Evolutionary conservation across 2,113 vertebrate genomes (phyloP), one percentile per base, ranked within the genome.

Genomic region (Phaethon lepturus): DNA sequence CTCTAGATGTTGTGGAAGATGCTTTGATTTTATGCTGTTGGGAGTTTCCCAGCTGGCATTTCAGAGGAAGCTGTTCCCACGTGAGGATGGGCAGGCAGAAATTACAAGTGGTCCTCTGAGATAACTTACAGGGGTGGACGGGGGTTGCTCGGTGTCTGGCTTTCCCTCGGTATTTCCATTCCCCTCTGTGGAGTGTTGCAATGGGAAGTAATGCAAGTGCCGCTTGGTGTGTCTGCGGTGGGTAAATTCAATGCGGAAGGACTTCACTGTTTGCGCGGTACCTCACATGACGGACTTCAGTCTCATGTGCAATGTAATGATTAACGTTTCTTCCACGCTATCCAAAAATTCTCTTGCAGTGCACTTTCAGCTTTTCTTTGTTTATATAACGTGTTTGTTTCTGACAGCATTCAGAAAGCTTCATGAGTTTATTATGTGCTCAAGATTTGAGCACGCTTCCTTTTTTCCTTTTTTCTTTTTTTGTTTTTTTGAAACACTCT

Each of bases 401-500:
- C 87, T 97, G 91, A 89, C 90, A 88, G 93, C 74, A 20, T 84
- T 94, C 60, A 62, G 84, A 87, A 88, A 55, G 77, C 86, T 96
- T 97, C 60, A 79, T 96, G 96, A 93, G 96, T 96, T 97, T 96
- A 93, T 89, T 95, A 96, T 96, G 87, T 28, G 78, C 24, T 95
- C 91, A 73, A 92, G 66, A 96, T 96, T 68, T 0, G 3, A 74
- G 79, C 2, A 0, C 7, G 0, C 19, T 80, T 75, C 50, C 38
- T 76, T 83, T 83, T 66, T 45, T 10, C 8, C 11, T 3, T 63
- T 38, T 67, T 56, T 26, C 2, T 19, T 7, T 56, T 22, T 18
- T 19, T 18, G 17, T 20, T 18, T 29, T 17, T 11, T 2, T 6
- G 6, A 72, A 74, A 9, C 28, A 7, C 17, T 35, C 25, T 93